phyloP scores from a whole-genome alignment of 2,113 vertebrate species.

The Ellobius talpinus region DNA sequence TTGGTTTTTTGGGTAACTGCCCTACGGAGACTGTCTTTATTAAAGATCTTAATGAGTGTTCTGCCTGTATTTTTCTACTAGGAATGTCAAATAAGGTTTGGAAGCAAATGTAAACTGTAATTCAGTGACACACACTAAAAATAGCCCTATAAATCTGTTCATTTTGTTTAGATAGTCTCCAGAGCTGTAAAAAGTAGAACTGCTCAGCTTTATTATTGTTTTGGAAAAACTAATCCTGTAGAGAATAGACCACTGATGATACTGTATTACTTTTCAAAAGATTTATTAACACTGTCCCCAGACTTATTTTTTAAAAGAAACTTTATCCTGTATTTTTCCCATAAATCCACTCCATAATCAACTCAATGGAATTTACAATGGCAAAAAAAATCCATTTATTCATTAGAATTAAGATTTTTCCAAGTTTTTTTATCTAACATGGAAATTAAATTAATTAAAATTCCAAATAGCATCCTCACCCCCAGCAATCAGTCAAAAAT shows the following conservation, averaged over 20 bases:
- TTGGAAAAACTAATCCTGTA: slow-evolving; percentile 82
- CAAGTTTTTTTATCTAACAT: slow-evolving; percentile 71
- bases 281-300: slow-evolving; percentile 76
- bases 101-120: slow-evolving; percentile 86
- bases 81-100: slow-evolving; percentile 85
- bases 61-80: slow-evolving; percentile 84
- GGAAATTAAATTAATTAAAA: slow-evolving; percentile 69
- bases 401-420: slow-evolving; percentile 61
- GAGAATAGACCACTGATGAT: slow-evolving; percentile 81
- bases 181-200: slow-evolving; percentile 85
- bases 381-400: slow-evolving; percentile 29
- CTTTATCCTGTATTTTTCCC: slow-evolving; percentile 44
- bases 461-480: slow-evolving; percentile 72
- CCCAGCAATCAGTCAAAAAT: slow-evolving; percentile 72
- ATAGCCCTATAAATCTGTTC: slow-evolving; percentile 87
- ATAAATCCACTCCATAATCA: slow-evolving; percentile 41
- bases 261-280: slow-evolving; percentile 73
- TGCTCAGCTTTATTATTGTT: slow-evolving; percentile 84
- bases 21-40: slow-evolving; percentile 88
- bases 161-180: slow-evolving; percentile 87
- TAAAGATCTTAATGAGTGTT: slow-evolving; percentile 85
- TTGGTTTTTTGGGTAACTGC: slow-evolving; percentile 79
- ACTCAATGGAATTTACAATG: background rate
- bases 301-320: slow-evolving; percentile 71
- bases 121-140: slow-evolving; percentile 86